phyloP scores from a whole-genome alignment of 2,797 vertebrate genomes.

The Pyrrhura leucotis region DNA sequence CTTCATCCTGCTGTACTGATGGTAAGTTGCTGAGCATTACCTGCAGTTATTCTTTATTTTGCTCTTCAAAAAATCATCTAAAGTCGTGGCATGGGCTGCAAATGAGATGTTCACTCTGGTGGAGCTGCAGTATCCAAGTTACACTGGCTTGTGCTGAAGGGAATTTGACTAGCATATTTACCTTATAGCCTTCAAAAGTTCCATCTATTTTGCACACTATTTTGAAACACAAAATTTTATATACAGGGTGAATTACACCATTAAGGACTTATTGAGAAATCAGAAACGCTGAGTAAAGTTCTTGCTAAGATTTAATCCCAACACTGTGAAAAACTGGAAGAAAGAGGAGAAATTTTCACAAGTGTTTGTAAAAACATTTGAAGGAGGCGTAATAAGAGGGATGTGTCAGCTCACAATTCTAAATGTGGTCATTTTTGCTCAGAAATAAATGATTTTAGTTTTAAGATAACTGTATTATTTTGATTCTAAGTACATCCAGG shows the following conservation, averaged over 20 bases:
- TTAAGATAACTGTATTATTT: not conserved
- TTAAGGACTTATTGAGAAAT: not conserved
- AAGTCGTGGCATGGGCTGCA: slow-evolving; percentile 22
- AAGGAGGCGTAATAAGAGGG: not conserved
- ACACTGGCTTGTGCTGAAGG: not conserved
- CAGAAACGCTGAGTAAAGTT: not conserved
- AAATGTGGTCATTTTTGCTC: not conserved
- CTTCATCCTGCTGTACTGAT: slow-evolving; percentile 13
- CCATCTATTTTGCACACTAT: not conserved
- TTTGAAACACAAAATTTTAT: not conserved
- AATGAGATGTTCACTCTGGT: slow-evolving; percentile 10
- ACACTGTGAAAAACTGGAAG: not conserved
- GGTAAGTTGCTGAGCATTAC: slow-evolving; percentile 42
- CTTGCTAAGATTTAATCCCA: not conserved
- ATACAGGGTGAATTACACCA: not conserved
- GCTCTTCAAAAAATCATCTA: slow-evolving; percentile 14
- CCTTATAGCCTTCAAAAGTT: not conserved
- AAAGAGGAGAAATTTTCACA: not conserved
- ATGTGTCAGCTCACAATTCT: not conserved
- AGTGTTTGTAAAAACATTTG: not conserved
- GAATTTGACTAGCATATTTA: not conserved
- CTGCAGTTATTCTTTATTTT: slow-evolving; percentile 66
- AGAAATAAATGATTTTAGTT: not conserved
- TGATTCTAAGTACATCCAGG: not conserved
- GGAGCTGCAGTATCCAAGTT: not conserved